Conservation (phyloP, 2,888 invertebrate species). For the Caenorhabditis auriculariae region DNA sequence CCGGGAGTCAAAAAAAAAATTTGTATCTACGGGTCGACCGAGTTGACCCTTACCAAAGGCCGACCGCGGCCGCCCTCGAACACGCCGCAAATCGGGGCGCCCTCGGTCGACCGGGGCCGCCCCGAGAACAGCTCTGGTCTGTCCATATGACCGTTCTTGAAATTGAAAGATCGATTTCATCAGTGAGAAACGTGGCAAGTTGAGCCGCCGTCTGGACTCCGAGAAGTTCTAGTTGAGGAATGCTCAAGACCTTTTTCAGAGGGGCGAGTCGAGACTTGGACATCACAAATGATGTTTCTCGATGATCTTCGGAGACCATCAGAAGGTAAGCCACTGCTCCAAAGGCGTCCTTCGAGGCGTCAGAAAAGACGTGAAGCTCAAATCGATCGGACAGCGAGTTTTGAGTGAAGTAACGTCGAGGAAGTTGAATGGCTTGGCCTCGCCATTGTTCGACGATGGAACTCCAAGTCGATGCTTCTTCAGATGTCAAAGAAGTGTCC, state of each 20-base stretch:
- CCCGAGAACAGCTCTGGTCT: too few relatives aligned
- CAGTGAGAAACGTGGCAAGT: background rate
- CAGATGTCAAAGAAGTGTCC: conserved; percentile 9
- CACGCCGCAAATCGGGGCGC: too few relatives aligned
- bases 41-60: too few relatives aligned
- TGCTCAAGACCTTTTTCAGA: background rate
- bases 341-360: conserved; percentile 4
- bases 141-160: conserved; percentile 6
- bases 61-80: too few relatives aligned
- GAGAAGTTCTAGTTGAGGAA: conserved; percentile 8
- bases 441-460: background rate
- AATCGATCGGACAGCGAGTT: background rate
- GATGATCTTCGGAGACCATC: conserved; percentile 1
- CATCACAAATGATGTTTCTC: conserved; percentile 27
- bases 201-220: background rate
- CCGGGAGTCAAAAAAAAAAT: too few relatives aligned
- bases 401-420: background rate
- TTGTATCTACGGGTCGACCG: too few relatives aligned
- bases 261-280: conserved; percentile 23
- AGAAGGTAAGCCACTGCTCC: conserved; percentile 9
- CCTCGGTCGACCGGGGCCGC: too few relatives aligned
- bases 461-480: background rate
- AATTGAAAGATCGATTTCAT: background rate
- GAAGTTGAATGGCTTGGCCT: background rate
- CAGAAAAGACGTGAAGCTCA: conserved; percentile 8